Evolutionary conservation across 2,888 invertebrate species (phyloP), one percentile per base, ranked within the genome.

Genomic region (Nebria brevicollis): DNA sequence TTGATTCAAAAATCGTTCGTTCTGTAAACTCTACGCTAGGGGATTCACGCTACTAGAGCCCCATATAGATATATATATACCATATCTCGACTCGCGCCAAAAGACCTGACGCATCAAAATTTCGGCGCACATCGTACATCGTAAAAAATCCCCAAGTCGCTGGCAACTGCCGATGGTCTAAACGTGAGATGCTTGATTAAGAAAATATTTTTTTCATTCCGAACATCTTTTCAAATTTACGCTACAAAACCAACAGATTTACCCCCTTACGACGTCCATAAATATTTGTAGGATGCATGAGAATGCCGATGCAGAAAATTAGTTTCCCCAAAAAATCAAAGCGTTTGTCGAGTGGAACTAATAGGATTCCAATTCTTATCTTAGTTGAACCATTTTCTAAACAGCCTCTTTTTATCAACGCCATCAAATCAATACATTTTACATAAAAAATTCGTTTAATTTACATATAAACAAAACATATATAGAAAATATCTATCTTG

Each of bases 1-100:
- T 81, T 81, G 81, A 81, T 81, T 81, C 73, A 73, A 73, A 81
- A 81, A 75, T 74, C 79, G 79, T 74, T 75, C 70, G 70, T 70
- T 70, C 70, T 8, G 54, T 54, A 54, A 54, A 54, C 54, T 8
- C 54, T 8, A 54, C 54, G 13, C 54, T 54, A 13, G 54, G 54
- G 54, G 54, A 54, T 54, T 54, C 54, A 54, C 54, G 8, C 54
- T 54, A 54, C 54, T 54, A 54, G 2, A 54, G 54, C 54, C 13
- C 8, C 54, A 34, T 5, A 34, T 5, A 34, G 4, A 34, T 5
- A 34, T 34, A 34, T 34, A 34, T 34, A 34, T 34, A 54, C 54
- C 54, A 54, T 54, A 54, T 54, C 54, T 54, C 8, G 54, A 54
- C 54, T 54, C 13, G 54, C 34, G 34, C 34, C 34, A 34, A 54